A percentile compares a stretch with the other conserved stretches of the same genome.
These are phyloP conservation scores for Leptinotarsa peninsularis DNA, from an alignment of 2,888 invertebrate species.

Conservation along the genomic window DNA sequence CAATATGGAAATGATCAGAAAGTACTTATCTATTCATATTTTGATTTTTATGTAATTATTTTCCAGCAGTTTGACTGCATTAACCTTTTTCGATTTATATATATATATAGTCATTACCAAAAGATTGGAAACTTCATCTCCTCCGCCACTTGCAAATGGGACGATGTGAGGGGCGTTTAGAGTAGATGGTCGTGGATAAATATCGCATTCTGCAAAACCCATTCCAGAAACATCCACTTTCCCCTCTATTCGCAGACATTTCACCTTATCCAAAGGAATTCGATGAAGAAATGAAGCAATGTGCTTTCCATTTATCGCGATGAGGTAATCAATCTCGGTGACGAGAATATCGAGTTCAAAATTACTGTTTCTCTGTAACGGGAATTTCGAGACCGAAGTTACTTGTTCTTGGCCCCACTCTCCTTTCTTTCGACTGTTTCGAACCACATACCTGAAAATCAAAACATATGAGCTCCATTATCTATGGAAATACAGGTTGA, in stretches of 20 bases:
- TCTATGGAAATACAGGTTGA: no score
- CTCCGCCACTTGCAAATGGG: neutral
- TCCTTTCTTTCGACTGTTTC: slow-evolving; percentile 76
- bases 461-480: neutral
- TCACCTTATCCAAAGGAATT: slow-evolving; percentile 71
- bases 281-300: slow-evolving; percentile 79
- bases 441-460: slow-evolving; percentile 74
- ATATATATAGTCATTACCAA: neutral
- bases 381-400: slow-evolving; percentile 65
- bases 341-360: slow-evolving; percentile 74
- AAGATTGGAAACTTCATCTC: neutral
- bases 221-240: slow-evolving; percentile 71
- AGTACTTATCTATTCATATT: no score
- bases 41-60: no score
- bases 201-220: slow-evolving; percentile 60
- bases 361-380: slow-evolving; percentile 66
- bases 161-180: neutral
- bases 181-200: slow-evolving; percentile 50
- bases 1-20: no score
- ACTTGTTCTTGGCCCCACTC: slow-evolving; percentile 85
- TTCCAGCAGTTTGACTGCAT: no score
- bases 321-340: slow-evolving; percentile 72
- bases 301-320: slow-evolving; percentile 80
- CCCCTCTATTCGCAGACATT: slow-evolving; percentile 69
- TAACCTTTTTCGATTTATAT: no score